phyloP scores from a whole-genome alignment of 2,888 invertebrate genomes.

The Alloplasta piceator region DNA sequence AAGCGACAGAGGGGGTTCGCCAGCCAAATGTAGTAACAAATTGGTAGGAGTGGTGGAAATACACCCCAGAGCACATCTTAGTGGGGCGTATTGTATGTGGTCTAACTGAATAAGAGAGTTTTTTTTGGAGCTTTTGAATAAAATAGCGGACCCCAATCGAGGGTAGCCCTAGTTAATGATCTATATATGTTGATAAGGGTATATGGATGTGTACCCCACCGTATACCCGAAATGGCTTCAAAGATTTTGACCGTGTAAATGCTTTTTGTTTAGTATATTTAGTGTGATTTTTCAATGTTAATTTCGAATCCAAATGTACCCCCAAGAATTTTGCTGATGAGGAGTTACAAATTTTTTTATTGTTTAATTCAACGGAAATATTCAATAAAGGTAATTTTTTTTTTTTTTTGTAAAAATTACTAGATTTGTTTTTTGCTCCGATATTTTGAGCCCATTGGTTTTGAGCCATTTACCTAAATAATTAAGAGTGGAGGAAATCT shows the following conservation, averaged over 20 bases:
- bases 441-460: slow-evolving; percentile 3
- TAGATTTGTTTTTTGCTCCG: slow-evolving; percentile 10
- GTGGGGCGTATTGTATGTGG: background rate
- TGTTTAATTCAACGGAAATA: too few relatives aligned
- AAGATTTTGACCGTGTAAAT: slow-evolving; percentile 6
- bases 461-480: too few relatives aligned
- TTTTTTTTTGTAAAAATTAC: too few relatives aligned
- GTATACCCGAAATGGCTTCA: slow-evolving; percentile 17
- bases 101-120: background rate
- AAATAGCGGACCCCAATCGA: too few relatives aligned
- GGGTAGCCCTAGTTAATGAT: slow-evolving; percentile 8
- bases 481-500: too few relatives aligned
- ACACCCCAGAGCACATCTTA: slow-evolving; percentile 4
- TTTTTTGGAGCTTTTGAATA: slow-evolving; percentile 17
- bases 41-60: slow-evolving; percentile 19
- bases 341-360: too few relatives aligned
- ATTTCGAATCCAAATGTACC: background rate
- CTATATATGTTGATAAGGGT: background rate
- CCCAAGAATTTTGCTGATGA: background rate
- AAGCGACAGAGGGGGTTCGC: too few relatives aligned
- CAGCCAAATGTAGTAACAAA: background rate
- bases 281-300: slow-evolving; percentile 4
- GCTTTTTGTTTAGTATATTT: slow-evolving; percentile 9
- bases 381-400: too few relatives aligned
- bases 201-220: slow-evolving; percentile 7